Base-by-base conservation (phyloP, 92 coral and sea anemone species). In the Actinostola sp. region DNA sequence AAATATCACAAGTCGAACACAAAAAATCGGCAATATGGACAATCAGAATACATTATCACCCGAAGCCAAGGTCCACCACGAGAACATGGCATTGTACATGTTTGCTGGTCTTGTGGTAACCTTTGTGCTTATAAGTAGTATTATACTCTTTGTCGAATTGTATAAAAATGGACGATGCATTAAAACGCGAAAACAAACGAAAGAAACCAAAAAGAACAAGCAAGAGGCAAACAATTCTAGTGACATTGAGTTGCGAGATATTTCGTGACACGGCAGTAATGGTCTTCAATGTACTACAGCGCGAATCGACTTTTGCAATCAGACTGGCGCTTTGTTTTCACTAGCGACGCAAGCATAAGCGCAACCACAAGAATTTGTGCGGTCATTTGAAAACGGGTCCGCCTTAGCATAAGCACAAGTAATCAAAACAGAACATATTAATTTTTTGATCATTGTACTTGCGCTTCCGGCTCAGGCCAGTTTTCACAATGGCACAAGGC, bases 51-150 rank as follows among this genome's bases (percentile, higher is more conserved):
- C 85, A 8, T 70, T 91, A 0, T 75, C 97, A 19, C 92, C 97
- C 6, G 92, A 91, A 76, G 88, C 97, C 6, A 91, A 91, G 55
- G 59, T 85, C 19, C 91, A 89, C 39, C 90, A 92, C 58, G 99
- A 95, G 44, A 95, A 95, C 67, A 92, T 91, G 44, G 97, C 99
- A 0, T 75, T 95, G 28, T 95, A 95, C 61, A 95, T 95, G 99
- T 95, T 95, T 42, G 93, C 93, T 70, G 99, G 99, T 26, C 87
- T 95, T 1, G 97, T 95, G 24, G 97, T 90, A 33, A 92, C 99
- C 12, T 95, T 95, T 63, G 81, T 95, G 23, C 81, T 95, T 56
- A 95, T 95, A 4, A 90, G 92, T 17, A 81, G 90, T 32, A 86
- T 95, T 21, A 89, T 95, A 13, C 87, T 95, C 29, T 79, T 93